A percentile compares a stretch with the other conserved stretches of the same genome.
These are phyloP conservation scores for Gallinago solitaria DNA, from an alignment of 2,797 vertebrate genomes.

Conservation along the genomic window DNA sequence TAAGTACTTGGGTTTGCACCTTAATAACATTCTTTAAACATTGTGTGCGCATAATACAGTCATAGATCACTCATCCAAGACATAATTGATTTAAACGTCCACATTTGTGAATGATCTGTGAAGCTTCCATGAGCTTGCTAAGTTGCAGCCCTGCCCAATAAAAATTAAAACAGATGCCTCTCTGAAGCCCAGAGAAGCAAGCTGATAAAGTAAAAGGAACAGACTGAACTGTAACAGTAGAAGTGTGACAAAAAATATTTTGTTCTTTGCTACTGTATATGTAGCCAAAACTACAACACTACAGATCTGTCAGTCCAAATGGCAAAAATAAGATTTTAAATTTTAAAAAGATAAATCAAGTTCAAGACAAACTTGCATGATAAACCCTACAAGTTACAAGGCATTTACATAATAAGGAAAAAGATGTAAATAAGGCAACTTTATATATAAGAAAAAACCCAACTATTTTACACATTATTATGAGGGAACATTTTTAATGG, in stretches of 20 bases:
- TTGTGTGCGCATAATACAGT: background rate
- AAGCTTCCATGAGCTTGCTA: background rate
- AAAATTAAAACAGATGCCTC: slow-evolving; percentile 59
- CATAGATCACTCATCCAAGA: slow-evolving; percentile 34
- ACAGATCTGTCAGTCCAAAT: slow-evolving; percentile 45
- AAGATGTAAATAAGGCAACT: background rate
- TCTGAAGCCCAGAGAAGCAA: slow-evolving; percentile 3
- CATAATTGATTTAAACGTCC: slow-evolving; percentile 36
- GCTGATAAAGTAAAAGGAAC: slow-evolving; percentile 46
- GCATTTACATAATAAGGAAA: background rate
- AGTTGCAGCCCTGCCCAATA: background rate
- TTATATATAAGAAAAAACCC: background rate
- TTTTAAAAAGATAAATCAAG: background rate
- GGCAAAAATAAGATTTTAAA: background rate
- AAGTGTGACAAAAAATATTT: slow-evolving; percentile 66
- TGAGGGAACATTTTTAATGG: background rate
- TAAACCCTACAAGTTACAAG: background rate
- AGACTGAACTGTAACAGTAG: slow-evolving; percentile 56
- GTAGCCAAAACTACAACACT: slow-evolving; percentile 68
- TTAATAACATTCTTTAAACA: slow-evolving; percentile 25
- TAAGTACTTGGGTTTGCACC: slow-evolving; percentile 22
- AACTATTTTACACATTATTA: background rate
- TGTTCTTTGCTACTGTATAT: slow-evolving; percentile 50
- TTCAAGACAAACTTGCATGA: background rate
- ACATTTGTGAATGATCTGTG: slow-evolving; percentile 46